Base-by-base conservation (phyloP, 2,113 vertebrate genomes). In the Scortum barcoo region DNA sequence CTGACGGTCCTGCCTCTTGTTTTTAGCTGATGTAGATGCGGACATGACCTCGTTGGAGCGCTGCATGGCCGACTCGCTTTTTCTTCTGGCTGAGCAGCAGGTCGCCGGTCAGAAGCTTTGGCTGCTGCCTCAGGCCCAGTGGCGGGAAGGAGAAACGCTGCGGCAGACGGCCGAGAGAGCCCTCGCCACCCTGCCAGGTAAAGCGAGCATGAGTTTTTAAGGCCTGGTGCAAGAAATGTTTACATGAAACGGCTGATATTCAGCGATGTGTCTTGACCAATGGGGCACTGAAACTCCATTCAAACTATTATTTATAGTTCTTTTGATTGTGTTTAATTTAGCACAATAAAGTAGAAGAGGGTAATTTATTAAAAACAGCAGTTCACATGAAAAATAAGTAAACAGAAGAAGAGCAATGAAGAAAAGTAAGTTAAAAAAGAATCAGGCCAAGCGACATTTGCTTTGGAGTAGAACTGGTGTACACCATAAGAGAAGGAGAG, bases 141-240 rank as follows among this genome's bases (percentile, higher is more conserved):
- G 98, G 98, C 94, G 95, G 88, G 88, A 93, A 3, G 98, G 98
- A 81, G 98, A 99, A 87, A 98, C 96, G 0, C 94, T 99, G 80
- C 94, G 97, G 66, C 94, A 93, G 83, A 99, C 98, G 0, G 98
- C 97, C 0, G 96, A 98, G 88, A 93, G 97, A 83, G 95, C 95
- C 12, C 93, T 99, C 85, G 30, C 76, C 48, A 81, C 93, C 40
- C 72, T 96, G 30, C 90, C 97, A 92, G 97, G 98, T 99, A 89
- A 87, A 10, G 3, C 1, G 0, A 8, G 44, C 58, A 26, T 1
- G 9, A 17, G 16, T 19, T 62, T 16, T 28, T 24, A 24, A 22
- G 20, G 16, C 13, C 4, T 53, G 7, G 26, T 4, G 2, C 50
- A 5, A 11, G 2, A 1, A 1, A 26, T 20, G 51, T 44, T 44